Evolutionary conservation across 2,888 invertebrate genomes (phyloP).

Genomic region (Chalcis sispes): DNA sequence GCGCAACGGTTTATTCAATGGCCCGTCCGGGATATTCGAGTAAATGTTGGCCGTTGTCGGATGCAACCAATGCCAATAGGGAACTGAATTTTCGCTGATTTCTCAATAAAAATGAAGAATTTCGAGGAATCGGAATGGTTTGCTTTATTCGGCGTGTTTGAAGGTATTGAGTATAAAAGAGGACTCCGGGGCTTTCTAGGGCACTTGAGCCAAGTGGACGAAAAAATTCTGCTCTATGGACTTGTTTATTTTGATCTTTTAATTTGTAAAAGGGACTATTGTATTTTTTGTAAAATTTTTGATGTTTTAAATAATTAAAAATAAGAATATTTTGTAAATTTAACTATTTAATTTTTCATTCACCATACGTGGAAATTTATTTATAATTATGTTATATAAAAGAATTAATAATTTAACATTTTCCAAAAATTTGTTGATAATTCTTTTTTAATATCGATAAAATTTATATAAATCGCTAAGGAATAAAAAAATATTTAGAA

Average conservation of each 20-base stretch:
- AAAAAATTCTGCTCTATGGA: slow-evolving; percentile 17
- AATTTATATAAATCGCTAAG: too few species aligned
- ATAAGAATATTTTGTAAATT: too few species aligned
- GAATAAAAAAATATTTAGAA: too few species aligned
- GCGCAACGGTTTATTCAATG: neutral
- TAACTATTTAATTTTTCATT: too few species aligned
- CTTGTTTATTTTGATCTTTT: slow-evolving; percentile 22
- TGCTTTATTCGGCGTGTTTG: neutral
- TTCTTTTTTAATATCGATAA: too few species aligned
- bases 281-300: too few species aligned
- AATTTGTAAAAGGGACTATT: neutral
- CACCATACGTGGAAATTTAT: too few species aligned
- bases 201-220: slow-evolving; percentile 10
- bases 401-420: too few species aligned
- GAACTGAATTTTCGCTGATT: slow-evolving; percentile 24
- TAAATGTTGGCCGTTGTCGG: slow-evolving; percentile 25
- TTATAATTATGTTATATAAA: too few species aligned
- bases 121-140: slow-evolving; percentile 13
- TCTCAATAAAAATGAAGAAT: slow-evolving; percentile 25
- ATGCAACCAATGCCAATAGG: neutral
- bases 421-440: too few species aligned
- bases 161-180: neutral
- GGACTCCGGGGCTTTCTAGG: neutral
- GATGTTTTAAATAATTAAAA: too few species aligned
- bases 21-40: neutral